Evolutionary conservation across 2,113 vertebrate genomes (phyloP), one percentile per base, ranked within the genome.

Genomic region (Scalopus aquaticus): DNA sequence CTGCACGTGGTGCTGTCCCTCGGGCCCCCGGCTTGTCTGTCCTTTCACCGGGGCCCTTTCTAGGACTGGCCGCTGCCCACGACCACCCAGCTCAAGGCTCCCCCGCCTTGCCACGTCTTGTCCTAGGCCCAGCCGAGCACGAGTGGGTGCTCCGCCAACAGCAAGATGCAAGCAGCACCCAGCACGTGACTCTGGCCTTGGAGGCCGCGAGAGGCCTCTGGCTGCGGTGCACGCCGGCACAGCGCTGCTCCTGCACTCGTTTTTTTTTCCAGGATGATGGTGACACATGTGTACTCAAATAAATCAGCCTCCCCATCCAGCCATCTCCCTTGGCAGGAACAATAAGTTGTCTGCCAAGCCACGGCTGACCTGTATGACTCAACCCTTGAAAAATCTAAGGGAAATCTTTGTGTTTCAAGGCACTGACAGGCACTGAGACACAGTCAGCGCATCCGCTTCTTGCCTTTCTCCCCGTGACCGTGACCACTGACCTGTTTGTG

Each of bases 271-370:
- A 62, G 88, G 86, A 82, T 93, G 64, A 82, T 86, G 93, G 94
- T 93, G 95, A 96, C 93, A 96, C 70, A 19, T 76, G 39, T 93
- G 96, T 81, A 65, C 78, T 94, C 73, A 54, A 67, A 95, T 94
- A 94, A 96, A 93, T 93, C 91, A 88, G 10, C 84, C 76, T 82
- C 91, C 64, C 64, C 62, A 42, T 95, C 94, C 67, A 90, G 67
- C 82, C 93, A 58, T 91, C 91, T 90, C 76, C 73, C 78, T 94
- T 96, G 96, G 91, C 97, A 89, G 90, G 94, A 42, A 42, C 86
- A 56, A 16, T 46, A 56, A 37, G 78, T 46, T 5, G 22, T 44
- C 56, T 93, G 93, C 93, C 87, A 89, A 93, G 76, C 30, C 72
- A 51, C 88, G 65, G 32, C 88, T 82, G 77, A 72, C 58, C 32